Base-by-base conservation (phyloP, 2,113 vertebrate species). In the Myrmecobius fasciatus region DNA sequence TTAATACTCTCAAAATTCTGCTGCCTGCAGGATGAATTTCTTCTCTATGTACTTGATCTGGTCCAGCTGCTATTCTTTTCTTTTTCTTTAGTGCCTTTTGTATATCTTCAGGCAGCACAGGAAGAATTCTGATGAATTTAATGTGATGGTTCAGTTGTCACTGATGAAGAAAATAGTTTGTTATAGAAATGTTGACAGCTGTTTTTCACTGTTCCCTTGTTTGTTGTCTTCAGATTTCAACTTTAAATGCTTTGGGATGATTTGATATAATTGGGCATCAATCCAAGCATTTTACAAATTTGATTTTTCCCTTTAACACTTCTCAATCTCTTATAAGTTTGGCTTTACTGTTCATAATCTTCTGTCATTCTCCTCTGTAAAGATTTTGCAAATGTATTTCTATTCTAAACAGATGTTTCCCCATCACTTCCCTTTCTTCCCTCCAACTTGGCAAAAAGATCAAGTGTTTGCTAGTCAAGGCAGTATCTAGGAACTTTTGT, bases 131-230 rank as follows among this genome's bases (percentile, higher is more conserved):
- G n/a, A 83, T 83, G 67, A 83, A 83, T 83, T n/a, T 83, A 83
- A 83, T 83, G 36, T 83, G 20, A 83, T 83, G 67, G 67, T 83
- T 83, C 67, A 24, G 36, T n/a, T 83, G 36, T 43, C 67, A 83
- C n/a, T 83, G 67, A 83, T 83, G 67, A 83, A 83, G 67, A 83
- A 83, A 83, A 83, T 83, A 43, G 36, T 83, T 83, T 83, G 67
- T 83, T 83, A 83, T 83, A 83, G 67, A 83, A 83, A 83, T 83
- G 67, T 83, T 83, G 67, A 83, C 67, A 83, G 67, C 67, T 83
- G 67, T 83, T 83, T 83, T 83, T 83, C 67, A 83, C 67, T 83
- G 67, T 83, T 75, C 67, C 6, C 14, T n/a, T 83, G 36, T 83
- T 83, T 83, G 67, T 83, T 83, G 67, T 83, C 67, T 83, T 83